Percentiles rank a stretch among this genome's conserved stretches.
These are phyloP conservation scores for Callipepla squamata DNA, from an alignment of 2,113 vertebrate genomes.

Conservation along the genomic window DNA sequence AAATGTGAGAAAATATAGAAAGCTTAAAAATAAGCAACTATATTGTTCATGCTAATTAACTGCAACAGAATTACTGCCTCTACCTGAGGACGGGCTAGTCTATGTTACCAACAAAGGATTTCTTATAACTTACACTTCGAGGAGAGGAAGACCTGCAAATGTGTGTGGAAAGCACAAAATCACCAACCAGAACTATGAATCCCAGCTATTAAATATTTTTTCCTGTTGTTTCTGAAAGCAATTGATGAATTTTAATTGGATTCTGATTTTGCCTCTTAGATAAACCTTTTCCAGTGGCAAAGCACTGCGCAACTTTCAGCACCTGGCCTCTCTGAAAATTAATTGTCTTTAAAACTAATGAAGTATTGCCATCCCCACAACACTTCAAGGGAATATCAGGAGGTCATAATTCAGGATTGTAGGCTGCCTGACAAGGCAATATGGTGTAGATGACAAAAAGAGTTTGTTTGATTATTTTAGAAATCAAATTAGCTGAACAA, in stretches of 20 bases:
- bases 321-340: neutral
- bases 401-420: constrained; percentile 7
- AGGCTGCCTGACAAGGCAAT: neutral
- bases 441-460: neutral
- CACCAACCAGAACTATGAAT: neutral
- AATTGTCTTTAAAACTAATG: neutral
- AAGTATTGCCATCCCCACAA: neutral
- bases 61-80: neutral
- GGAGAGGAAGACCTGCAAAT: neutral
- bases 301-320: neutral
- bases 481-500: neutral
- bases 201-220: neutral
- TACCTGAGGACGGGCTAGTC: neutral
- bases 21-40: neutral
- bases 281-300: neutral
- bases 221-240: neutral
- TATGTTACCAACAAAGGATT: neutral
- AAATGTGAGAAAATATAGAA: neutral
- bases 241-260: neutral
- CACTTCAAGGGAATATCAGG: neutral
- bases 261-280: neutral
- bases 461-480: neutral
- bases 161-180: neutral
- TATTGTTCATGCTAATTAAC: neutral
- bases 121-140: neutral